Base-by-base conservation (phyloP, 2,888 invertebrate species). In the Tyria jacobaeae region DNA sequence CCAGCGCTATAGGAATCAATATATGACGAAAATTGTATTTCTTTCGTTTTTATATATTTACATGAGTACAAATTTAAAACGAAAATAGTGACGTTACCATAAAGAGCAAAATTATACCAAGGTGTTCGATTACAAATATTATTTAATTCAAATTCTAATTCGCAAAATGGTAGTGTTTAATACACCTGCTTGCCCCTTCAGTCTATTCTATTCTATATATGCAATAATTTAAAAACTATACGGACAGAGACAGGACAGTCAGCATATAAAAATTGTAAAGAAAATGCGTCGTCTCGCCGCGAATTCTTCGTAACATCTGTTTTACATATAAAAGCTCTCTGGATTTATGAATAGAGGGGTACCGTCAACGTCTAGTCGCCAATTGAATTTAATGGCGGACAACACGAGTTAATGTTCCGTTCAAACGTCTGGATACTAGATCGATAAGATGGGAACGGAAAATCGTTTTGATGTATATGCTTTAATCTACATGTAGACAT, bases 271-370 rank as follows among this genome's bases (percentile, higher is more conserved):
- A 78, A 77, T 70, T 70, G 68, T 54, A 47, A 52, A 71, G 70
- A 74, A 55, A 71, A 73, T 77, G 72, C 62, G 59, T 64, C 56
- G 27, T 24, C 58, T 61, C 44, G 59, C 62, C 27, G 27, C 48
- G 72, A 59, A 76, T 64, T 68, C 71, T 64, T 64, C 57, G 63
- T 64, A 73, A 69, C 70, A 70, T 70, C 72, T 67, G 75, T 73
- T 80, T 80, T 78, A 75, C 80, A 80, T 80, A 79, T 79, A 80
- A 79, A 80, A 77, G 73, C 65, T 60, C 66, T 64, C 54, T 72
- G 65, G 75, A 76, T 76, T 76, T 76, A 75, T 76, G 76, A 75
- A 69, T 70, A 72, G 66, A 64, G 58, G 60, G 61, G 52, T 56
- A 65, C 56, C 68, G 64, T 70, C 73, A 75, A 71, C 58, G 76